Base-by-base conservation (phyloP, 2,797 vertebrate species). In the Phyllotis vaccarum region DNA sequence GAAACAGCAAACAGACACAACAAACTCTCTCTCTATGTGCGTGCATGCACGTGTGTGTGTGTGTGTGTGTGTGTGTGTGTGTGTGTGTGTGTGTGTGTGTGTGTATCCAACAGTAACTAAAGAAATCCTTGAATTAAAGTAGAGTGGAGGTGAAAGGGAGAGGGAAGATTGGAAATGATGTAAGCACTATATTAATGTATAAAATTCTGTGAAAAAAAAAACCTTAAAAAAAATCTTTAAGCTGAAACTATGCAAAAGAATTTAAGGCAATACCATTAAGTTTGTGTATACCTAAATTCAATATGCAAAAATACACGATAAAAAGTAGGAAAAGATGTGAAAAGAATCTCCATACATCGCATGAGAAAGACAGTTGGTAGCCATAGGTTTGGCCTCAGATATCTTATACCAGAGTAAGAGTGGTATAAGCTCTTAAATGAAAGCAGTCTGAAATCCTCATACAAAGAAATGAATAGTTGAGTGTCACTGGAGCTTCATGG, bases 391-490 rank as follows among this genome's bases (percentile, higher is more conserved):
- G 86, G 52, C 8, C 37, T 93, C 37, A 85, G 75, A 70, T 86
- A 58, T 83, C 43, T 86, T 75, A 68, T 60, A 76, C 2, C n/a
- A 68, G 76, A 24, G 1, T 6, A 3, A 82, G 31, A 94, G 7
- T 74, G 75, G 14, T 49, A 49, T n/a, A n/a, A n/a, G n/a, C 1
- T 66, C 70, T 62, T 86, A 93, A 92, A 60, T 74, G 75, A 94
- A 89, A 86, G 14, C 9, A 90, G 17, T 43, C 93, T 93, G 11
- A 90, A 80, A 93, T 88, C 95, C 54, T 96, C 31, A 46, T 10
- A 56, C 6, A 83, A 46, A 75, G 29, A 88, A 60, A 46, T 94
- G 62, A 94, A 79, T 64, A 79, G 29, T 92, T 79, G 70, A 82
- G 12, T 40, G 66, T 89, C 75, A 81, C 40, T 80, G 54, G 93